These are phyloP conservation scores for Tribolium castaneum DNA, from an alignment of 1,140 invertebrate species.

Conservation along the genomic window DNA sequence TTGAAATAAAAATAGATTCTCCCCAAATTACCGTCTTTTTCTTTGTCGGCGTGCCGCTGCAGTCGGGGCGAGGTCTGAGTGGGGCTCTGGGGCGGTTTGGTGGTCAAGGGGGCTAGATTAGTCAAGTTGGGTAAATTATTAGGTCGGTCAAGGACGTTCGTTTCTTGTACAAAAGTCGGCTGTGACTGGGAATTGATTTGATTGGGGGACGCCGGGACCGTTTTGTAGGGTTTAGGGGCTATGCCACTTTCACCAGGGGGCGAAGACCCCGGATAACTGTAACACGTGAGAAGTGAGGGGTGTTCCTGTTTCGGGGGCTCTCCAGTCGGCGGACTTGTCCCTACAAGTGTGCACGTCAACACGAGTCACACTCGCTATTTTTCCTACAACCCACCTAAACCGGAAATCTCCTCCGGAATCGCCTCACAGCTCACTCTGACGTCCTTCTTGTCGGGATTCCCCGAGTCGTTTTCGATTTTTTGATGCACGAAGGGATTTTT, in stretches of 20 bases:
- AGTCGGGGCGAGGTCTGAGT: conserved; percentile 61
- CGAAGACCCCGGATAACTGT: conserved; percentile 61
- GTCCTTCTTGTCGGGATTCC: conserved; percentile 72
- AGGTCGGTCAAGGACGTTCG: conserved; percentile 48
- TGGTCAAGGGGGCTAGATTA: conserved; percentile 50
- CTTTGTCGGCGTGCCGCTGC: conserved; percentile 52
- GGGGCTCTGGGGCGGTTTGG: conserved; percentile 63
- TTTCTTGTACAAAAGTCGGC: conserved; percentile 40
- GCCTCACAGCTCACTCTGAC: conserved; percentile 88
- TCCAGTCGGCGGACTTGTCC: conserved; percentile 68
- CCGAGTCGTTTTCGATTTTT: conserved; percentile 61
- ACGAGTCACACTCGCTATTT: not conserved
- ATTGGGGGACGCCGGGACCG: conserved; percentile 60
- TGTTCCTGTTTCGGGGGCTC: conserved; percentile 48
- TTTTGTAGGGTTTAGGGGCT: conserved; percentile 55
- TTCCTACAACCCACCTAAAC: conserved; percentile 65
- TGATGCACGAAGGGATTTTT: conserved; percentile 75
- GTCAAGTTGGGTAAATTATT: conserved; percentile 52
- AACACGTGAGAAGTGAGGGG: conserved; percentile 59
- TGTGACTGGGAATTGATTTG: conserved; percentile 20
- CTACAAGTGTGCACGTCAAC: conserved; percentile 43
- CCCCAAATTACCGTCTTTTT: conserved; percentile 42
- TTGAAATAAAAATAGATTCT: conserved; percentile 11
- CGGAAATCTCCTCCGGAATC: conserved; percentile 87
- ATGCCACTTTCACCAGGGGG: conserved; percentile 52